A percentile compares a stretch with the other conserved stretches of the same genome.
phyloP scores from a whole-genome alignment of 2,888 invertebrate genomes.

The Euclidia mi region DNA sequence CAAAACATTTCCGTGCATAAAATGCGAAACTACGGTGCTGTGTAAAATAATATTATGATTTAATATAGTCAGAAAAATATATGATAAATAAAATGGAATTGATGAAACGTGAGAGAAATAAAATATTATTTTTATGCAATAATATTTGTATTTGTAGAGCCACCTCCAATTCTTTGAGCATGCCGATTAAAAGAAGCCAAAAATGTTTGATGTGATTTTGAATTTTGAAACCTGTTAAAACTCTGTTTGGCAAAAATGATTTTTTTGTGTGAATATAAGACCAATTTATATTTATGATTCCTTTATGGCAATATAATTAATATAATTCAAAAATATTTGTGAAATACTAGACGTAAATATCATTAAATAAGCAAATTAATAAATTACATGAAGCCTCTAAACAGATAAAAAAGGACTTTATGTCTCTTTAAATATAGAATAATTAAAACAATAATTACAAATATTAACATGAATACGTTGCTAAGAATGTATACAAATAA shows the following conservation, averaged over 20 bases:
- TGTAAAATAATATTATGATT: conserved; percentile 45
- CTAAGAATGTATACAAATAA: conserved; percentile 20
- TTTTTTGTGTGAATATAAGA: conserved; percentile 12
- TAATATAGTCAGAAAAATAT: conserved; percentile 21
- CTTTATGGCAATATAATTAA: not conserved
- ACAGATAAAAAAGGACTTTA: not conserved
- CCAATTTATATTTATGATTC: not conserved
- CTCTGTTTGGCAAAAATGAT: conserved; percentile 78
- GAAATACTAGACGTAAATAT: not conserved
- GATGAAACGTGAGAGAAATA: conserved; percentile 24
- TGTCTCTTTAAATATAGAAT: not conserved
- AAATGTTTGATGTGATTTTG: conserved; percentile 77
- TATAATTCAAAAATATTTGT: not conserved
- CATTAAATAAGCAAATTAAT: not conserved
- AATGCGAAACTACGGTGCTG: conserved; percentile 45
- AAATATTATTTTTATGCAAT: conserved; percentile 38
- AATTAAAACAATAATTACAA: conserved; percentile 2
- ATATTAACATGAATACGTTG: conserved; percentile 8
- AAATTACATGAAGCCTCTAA: conserved; percentile 5
- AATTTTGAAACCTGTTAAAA: conserved; percentile 83
- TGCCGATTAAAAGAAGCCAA: conserved; percentile 82
- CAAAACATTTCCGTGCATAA: conserved; percentile 57
- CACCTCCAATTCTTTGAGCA: conserved; percentile 86
- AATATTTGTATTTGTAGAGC: conserved; percentile 56
- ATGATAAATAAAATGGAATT: conserved; percentile 17